Evolutionary conservation across 2,888 invertebrate genomes (phyloP), one percentile per base, ranked within the genome.

Genomic region (Rhogogaster chlorosoma): DNA sequence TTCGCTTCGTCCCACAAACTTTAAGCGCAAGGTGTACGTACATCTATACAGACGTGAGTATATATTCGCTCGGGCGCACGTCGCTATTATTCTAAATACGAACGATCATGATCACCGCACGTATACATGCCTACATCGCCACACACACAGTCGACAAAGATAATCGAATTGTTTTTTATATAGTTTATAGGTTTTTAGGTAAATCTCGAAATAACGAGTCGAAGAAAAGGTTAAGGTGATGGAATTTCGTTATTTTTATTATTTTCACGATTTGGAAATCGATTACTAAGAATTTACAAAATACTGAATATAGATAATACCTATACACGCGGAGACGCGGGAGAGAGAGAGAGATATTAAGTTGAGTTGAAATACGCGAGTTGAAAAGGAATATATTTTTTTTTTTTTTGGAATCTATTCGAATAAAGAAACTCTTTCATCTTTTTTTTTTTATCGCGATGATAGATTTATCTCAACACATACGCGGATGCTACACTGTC

Each of bases 361-460:
- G 26, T 22, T 22, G 26, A 61, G 10, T 61, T 61, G 12, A 26
- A 10, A 22, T 26, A 61, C 2, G 9, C 9, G 9, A 61, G 10
- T 61, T 61, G 61, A 9, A 61, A 61, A 61, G 26, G 61, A 0
- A 22, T n/a, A 12, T 9, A 10, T 45, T 53, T 53, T 53, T n/a
- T 53, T 6, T 53, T n/a, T 53, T 22, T 61, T 26, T 61, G 10
- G 3, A 36, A 67, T 67, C 22, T 6, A 45, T 12, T 45, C 18
- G 45, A 70, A 70, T 36, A 18, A 36, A 70, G 32, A 70, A 36
- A 70, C 70, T 70, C 70, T 70, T 70, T 70, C 70, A 70, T 70
- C 29, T 77, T 42, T n/a, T 53, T 53, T n/a, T 49, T 45, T 75
- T 75, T 32, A 77, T 77, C 32, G 26, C 77, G 70, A 9, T 10